phyloP scores from a whole-genome alignment of 2,888 invertebrate species.

The Acronicta psi region DNA sequence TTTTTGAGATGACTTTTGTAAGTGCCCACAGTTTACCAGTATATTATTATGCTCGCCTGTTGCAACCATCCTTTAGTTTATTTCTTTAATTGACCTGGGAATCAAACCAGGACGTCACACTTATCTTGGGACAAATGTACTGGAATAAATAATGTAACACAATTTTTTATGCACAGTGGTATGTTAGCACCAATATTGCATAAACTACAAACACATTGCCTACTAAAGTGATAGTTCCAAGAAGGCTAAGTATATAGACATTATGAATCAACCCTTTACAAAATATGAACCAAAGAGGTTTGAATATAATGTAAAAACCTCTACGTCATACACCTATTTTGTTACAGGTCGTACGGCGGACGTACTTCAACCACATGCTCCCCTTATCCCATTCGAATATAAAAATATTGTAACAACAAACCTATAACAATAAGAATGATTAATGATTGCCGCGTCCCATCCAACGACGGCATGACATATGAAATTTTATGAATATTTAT shows the following conservation, averaged over 20 bases:
- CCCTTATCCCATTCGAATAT: constrained; percentile 26
- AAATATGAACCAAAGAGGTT: neutral
- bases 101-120: no score
- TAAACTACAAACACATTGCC: no score
- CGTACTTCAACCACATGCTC: constrained; percentile 21
- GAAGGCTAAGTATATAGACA: neutral
- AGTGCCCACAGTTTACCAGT: no score
- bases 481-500: constrained; percentile 70
- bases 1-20: no score
- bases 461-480: constrained; percentile 62
- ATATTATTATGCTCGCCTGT: no score
- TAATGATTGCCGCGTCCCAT: constrained; percentile 64
- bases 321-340: neutral
- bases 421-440: constrained; percentile 68
- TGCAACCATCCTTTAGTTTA: no score
- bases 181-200: no score
- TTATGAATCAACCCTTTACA: neutral
- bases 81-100: no score
- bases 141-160: no score
- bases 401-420: constrained; percentile 58
- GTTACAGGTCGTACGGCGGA: neutral
- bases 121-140: no score
- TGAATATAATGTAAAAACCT: neutral
- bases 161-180: no score
- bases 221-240: no score